These are phyloP conservation scores for Calephelis virginiensis DNA, from an alignment of 1,140 invertebrate species.

Conservation along the genomic window DNA sequence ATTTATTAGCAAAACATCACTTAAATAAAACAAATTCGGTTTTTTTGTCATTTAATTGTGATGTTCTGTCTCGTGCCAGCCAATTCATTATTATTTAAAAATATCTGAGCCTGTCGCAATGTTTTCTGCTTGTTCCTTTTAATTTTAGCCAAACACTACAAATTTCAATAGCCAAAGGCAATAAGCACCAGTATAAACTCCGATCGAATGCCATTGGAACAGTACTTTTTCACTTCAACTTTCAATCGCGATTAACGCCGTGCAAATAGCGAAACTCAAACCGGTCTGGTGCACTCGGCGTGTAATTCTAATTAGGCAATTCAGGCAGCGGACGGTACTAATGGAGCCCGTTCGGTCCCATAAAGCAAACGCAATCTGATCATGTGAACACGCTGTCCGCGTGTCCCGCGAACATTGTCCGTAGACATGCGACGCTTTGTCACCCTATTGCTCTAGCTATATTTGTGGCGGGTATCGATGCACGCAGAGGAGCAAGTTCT, in stretches of 20 bases:
- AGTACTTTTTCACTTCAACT: slow-evolving; percentile 12
- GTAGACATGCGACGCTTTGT: slow-evolving; percentile 69
- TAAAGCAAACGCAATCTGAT: slow-evolving; percentile 70
- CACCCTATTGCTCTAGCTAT: slow-evolving; percentile 55
- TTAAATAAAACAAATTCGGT: too few relatives aligned
- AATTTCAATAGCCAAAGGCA: neutral
- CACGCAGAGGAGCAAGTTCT: slow-evolving; percentile 26
- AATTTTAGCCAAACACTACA: too few relatives aligned
- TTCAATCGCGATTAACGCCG: slow-evolving; percentile 35
- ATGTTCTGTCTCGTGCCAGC: too few relatives aligned
- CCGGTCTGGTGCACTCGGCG: slow-evolving; percentile 41
- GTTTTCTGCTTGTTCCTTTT: too few relatives aligned
- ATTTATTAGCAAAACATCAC: too few relatives aligned
- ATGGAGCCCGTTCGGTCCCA: slow-evolving; percentile 55
- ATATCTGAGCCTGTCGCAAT: too few relatives aligned
- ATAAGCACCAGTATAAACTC: neutral
- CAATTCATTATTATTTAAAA: too few relatives aligned
- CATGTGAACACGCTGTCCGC: slow-evolving; percentile 69
- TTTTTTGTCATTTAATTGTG: too few relatives aligned
- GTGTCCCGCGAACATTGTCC: slow-evolving; percentile 59
- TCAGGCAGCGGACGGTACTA: slow-evolving; percentile 54
- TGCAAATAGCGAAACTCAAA: slow-evolving; percentile 50
- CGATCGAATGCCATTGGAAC: neutral
- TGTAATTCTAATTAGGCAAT: slow-evolving; percentile 76
- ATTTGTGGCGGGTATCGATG: slow-evolving; percentile 21